phyloP scores from a whole-genome alignment of 2,113 vertebrate species.

The Casuarius casuarius region DNA sequence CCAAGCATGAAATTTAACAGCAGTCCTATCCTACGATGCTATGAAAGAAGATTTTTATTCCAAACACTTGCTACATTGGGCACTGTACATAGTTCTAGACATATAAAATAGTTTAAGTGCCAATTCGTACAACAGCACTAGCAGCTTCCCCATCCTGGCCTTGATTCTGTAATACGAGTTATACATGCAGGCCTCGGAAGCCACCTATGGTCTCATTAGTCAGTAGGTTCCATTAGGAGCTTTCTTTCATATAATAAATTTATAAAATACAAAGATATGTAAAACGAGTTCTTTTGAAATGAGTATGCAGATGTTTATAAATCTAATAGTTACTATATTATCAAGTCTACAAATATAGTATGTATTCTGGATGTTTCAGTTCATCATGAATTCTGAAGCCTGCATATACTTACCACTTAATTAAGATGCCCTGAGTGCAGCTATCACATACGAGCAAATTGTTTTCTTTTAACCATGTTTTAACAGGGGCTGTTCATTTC shows the following conservation, averaged over 20 bases:
- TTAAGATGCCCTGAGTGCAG: neutral
- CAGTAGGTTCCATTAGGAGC: neutral
- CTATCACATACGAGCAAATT: neutral
- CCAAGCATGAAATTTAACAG: conserved; percentile 7
- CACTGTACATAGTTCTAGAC: neutral
- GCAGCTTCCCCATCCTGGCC: neutral
- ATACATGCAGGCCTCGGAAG: neutral
- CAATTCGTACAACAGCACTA: neutral
- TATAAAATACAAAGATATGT: neutral
- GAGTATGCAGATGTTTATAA: neutral
- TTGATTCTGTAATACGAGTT: neutral
- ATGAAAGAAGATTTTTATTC: neutral
- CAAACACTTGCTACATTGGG: neutral
- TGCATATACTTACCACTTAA: neutral
- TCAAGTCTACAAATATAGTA: neutral
- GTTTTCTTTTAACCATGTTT: neutral
- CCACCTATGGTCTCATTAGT: neutral
- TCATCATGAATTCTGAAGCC: neutral
- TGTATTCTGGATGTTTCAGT: neutral
- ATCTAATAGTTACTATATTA: neutral
- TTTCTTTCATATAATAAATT: neutral
- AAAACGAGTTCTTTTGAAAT: neutral
- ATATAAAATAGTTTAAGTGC: neutral
- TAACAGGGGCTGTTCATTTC: neutral
- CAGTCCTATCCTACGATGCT: neutral